These are phyloP conservation scores for Cheumatopsyche charites DNA, from an alignment of 1,140 invertebrate species.

Conservation along the genomic window DNA sequence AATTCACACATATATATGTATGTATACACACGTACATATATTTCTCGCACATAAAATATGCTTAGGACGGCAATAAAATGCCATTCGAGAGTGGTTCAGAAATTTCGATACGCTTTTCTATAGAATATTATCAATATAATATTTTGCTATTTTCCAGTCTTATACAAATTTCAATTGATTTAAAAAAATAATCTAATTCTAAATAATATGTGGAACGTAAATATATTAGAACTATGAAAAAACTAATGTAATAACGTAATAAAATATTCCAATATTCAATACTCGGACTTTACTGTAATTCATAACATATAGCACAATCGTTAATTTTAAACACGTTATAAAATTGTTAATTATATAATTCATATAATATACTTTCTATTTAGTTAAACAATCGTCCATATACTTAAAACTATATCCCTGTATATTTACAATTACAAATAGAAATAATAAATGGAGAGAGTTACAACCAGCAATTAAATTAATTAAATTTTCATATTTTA, in stretches of 20 bases:
- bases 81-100: too few species aligned
- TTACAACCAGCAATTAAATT: not conserved
- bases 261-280: too few species aligned
- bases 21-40: too few species aligned
- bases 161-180: too few species aligned
- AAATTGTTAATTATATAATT: slow-evolving; percentile 18
- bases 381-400: not conserved
- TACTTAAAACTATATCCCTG: slow-evolving; percentile 32
- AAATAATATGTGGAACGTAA: not conserved
- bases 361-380: slow-evolving; percentile 2
- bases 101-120: too few species aligned
- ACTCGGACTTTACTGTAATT: slow-evolving; percentile 1
- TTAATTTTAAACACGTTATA: slow-evolving; percentile 26
- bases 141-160: too few species aligned
- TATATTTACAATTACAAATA: slow-evolving; percentile 30
- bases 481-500: too few species aligned
- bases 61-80: too few species aligned
- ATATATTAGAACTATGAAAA: not conserved
- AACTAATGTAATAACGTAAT: not conserved
- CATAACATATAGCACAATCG: slow-evolving; percentile 9
- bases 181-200: too few species aligned
- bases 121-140: too few species aligned
- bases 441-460: slow-evolving; percentile 4
- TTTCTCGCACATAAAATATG: too few species aligned
- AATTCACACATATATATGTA: slow-evolving; percentile 21